These are phyloP conservation scores for Sciurus vulgaris DNA, from an alignment of 2,797 vertebrate species.

Conservation along the genomic window DNA sequence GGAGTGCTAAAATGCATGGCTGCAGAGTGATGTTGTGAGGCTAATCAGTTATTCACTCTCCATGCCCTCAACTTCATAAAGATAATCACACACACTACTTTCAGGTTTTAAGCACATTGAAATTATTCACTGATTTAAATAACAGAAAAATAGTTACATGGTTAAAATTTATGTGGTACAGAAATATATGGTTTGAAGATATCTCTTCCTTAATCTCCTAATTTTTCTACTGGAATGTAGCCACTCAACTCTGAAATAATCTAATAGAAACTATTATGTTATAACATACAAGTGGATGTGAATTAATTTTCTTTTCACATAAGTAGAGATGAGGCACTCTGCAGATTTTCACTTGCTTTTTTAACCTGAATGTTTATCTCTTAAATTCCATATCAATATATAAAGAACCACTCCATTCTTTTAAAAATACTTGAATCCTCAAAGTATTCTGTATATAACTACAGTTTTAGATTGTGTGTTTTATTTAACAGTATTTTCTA, in stretches of 20 bases:
- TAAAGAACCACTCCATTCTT: background rate
- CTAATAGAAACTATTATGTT: background rate
- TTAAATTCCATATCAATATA: too few relatives aligned
- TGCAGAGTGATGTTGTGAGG: background rate
- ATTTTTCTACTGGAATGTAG: background rate
- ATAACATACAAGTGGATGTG: background rate
- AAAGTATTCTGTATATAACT: background rate
- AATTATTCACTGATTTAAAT: background rate
- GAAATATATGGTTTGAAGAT: too few relatives aligned
- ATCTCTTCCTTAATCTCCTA: too few relatives aligned
- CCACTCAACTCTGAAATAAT: too few relatives aligned
- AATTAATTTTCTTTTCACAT: background rate
- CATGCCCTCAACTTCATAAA: background rate
- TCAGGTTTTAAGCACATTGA: slow-evolving; percentile 11
- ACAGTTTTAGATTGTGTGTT: background rate
- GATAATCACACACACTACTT: background rate
- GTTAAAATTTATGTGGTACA: too few relatives aligned
- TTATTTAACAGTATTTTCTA: background rate
- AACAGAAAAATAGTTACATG: too few relatives aligned
- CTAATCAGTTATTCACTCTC: background rate
- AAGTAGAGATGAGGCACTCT: background rate
- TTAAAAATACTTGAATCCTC: background rate
- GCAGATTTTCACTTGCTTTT: background rate
- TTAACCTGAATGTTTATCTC: too few relatives aligned
- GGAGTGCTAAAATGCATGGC: background rate